Base-by-base conservation (phyloP, 53 echinoderm and acorn worm genomes). In the Zoroaster sp. region DNA sequence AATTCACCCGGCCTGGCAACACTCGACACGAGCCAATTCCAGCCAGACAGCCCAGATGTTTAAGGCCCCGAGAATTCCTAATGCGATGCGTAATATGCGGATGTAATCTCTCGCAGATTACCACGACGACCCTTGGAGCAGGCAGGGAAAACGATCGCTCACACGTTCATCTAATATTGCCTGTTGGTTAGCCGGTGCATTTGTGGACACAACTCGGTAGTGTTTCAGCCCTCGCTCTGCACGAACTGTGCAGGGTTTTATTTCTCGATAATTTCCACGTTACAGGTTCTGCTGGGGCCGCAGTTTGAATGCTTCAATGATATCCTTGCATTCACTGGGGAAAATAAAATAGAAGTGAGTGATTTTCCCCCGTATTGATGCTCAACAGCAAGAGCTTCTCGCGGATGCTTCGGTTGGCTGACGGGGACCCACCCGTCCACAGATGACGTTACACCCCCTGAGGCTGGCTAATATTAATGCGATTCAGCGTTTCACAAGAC, bases 11-110 rank as follows among this genome's bases (percentile, higher is more conserved):
- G 71, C 85, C 85, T 71, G 85, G 35, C 70, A 46, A 85, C 85
- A 85, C 85, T 71, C 85, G 85, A 85, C 85, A 85, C 85, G 85
- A 85, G 85, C 70, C 85, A 70, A 85, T 85, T 85, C 85, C 45
- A 85, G 85, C 45, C 85, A 85, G 85, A 85, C 85, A 71, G 85
- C 49, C 85, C 85, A 85, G 85, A 85, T 85, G 85, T 85, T 83
- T 85, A 47, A 21, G 85, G 41, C 67, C 49, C 47, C 21, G 85
- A 85, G 85, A 85, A 85, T 85, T 85, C 85, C 71, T 85, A 85
- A 85, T 85, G 85, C 51, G 85, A 85, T 85, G 85, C 85, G 85
- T 71, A 85, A 85, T 85, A 85, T 85, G 85, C 85, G 85, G 85
- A 85, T 85, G 85, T 85, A 85, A 85, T 85, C 85, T 71, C 85